Conservation (phyloP, 2,797 vertebrate genomes). For the Sebastolobus alascanus region DNA sequence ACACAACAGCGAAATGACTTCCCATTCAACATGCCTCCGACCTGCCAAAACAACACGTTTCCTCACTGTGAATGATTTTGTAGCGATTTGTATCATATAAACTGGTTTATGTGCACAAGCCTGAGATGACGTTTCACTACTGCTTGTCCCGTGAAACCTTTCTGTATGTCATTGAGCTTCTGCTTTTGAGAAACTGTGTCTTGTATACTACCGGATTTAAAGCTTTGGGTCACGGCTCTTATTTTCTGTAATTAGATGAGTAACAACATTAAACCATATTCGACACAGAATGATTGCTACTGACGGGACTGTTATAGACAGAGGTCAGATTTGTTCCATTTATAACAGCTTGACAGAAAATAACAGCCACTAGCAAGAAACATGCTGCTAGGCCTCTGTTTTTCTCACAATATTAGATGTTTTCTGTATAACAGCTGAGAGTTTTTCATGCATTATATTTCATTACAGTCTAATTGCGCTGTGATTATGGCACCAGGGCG, state of each 20-base stretch:
- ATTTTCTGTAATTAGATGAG: constrained; percentile 42
- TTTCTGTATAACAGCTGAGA: constrained; percentile 29
- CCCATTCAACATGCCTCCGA: neutral
- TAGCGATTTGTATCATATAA: neutral
- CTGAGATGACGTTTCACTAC: neutral
- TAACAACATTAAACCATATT: constrained; percentile 41
- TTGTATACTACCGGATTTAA: constrained; percentile 10
- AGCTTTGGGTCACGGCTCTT: constrained; percentile 19
- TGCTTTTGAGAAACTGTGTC: constrained; percentile 14
- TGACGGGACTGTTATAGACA: constrained; percentile 20
- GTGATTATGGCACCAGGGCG: neutral
- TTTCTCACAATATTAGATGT: constrained; percentile 11
- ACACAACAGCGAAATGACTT: constrained; percentile 13
- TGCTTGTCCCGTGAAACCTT: neutral
- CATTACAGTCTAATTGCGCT: constrained; percentile 42
- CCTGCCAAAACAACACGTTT: constrained; percentile 24
- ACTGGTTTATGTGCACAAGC: constrained; percentile 19
- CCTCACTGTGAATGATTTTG: constrained; percentile 5
- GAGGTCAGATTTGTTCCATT: constrained; percentile 24
- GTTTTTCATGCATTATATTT: constrained; percentile 35
- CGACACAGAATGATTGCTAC: constrained; percentile 10
- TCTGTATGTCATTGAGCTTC: constrained; percentile 7
- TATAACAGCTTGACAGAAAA: constrained; percentile 18
- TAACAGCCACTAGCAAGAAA: constrained; percentile 31
- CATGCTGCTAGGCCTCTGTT: neutral